Evolutionary conservation across 2,888 invertebrate genomes (phyloP).

Genomic region (Lasioglossum leucozonium): DNA sequence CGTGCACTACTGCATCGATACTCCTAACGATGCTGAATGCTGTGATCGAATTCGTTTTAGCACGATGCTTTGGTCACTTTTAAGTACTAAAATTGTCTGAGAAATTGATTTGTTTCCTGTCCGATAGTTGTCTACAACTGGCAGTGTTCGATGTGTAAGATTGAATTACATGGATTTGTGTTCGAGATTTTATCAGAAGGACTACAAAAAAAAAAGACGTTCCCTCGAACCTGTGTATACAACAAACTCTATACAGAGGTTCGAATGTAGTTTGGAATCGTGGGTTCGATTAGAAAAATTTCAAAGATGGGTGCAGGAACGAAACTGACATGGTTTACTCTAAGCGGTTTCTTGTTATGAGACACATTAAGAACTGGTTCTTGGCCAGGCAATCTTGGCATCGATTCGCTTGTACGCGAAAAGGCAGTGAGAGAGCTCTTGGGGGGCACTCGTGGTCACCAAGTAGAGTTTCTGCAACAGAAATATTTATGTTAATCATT

Average conservation of each 20-base stretch:
- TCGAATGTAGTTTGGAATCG: not conserved
- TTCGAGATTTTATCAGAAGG: conserved; percentile 23
- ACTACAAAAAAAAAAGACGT: not conserved
- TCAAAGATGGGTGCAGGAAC: not conserved
- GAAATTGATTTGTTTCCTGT: conserved; percentile 13
- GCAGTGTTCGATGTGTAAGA: conserved; percentile 53
- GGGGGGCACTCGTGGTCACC: conserved; percentile 96
- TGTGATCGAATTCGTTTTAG: not conserved
- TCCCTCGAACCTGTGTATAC: not conserved
- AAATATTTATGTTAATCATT: not conserved
- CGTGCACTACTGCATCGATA: not conserved
- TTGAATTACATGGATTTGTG: conserved; percentile 30
- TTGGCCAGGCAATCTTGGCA: conserved; percentile 98
- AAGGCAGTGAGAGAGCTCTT: conserved; percentile 95
- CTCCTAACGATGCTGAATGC: conserved; percentile 11
- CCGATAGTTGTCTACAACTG: conserved; percentile 31
- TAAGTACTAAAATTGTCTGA: conserved; percentile 26
- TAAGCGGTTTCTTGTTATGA: not conserved
- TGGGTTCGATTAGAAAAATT: not conserved
- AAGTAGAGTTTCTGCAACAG: conserved; percentile 92
- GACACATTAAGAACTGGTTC: conserved; percentile 82
- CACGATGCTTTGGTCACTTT: conserved; percentile 43
- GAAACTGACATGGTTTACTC: conserved; percentile 16
- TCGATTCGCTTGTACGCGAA: conserved; percentile 98
- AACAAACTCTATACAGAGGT: not conserved